phyloP scores from a whole-genome alignment of 53 echinoderm and acorn worm genomes.

The Henricia sp. region DNA sequence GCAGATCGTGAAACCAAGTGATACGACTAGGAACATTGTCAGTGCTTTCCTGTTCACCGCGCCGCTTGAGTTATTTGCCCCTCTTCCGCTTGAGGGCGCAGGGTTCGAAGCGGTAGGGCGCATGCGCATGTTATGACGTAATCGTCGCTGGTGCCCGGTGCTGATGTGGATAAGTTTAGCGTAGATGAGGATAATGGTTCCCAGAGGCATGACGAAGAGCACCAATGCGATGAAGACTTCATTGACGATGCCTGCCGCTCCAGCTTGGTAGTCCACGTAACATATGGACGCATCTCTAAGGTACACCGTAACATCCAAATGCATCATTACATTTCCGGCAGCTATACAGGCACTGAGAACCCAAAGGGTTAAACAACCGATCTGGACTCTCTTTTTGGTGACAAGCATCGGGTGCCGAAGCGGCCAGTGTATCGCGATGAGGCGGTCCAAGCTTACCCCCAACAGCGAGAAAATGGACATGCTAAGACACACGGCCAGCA shows the following conservation, averaged over 20 bases:
- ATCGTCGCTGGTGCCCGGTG: constrained; percentile 21
- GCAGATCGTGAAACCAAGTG: constrained; percentile 26
- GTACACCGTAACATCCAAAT: neutral
- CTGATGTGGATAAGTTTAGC: constrained; percentile 14
- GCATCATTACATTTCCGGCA: constrained; percentile 2
- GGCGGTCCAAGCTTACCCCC: constrained; percentile 40
- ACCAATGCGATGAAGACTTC: constrained; percentile 11
- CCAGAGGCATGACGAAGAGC: constrained; percentile 23
- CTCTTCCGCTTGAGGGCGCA: neutral
- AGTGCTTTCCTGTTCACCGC: constrained; percentile 31
- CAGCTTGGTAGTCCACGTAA: constrained; percentile 3
- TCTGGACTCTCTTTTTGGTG: constrained; percentile 21
- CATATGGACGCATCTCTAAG: constrained; percentile 20
- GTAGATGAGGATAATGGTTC: constrained; percentile 17
- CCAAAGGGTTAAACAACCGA: constrained; percentile 19
- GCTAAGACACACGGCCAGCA: constrained; percentile 30
- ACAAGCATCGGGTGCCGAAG: constrained; percentile 39
- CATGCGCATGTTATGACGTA: neutral
- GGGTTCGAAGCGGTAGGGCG: neutral
- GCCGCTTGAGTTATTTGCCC: too few species aligned
- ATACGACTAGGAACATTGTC: constrained; percentile 46
- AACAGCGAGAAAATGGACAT: constrained; percentile 53
- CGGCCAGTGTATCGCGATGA: constrained; percentile 46
- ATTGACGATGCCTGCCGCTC: neutral
- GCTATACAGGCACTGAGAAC: constrained; percentile 3